Base-by-base conservation (phyloP, 2,888 invertebrate genomes). In the Euspilapteryx auroguttella region DNA sequence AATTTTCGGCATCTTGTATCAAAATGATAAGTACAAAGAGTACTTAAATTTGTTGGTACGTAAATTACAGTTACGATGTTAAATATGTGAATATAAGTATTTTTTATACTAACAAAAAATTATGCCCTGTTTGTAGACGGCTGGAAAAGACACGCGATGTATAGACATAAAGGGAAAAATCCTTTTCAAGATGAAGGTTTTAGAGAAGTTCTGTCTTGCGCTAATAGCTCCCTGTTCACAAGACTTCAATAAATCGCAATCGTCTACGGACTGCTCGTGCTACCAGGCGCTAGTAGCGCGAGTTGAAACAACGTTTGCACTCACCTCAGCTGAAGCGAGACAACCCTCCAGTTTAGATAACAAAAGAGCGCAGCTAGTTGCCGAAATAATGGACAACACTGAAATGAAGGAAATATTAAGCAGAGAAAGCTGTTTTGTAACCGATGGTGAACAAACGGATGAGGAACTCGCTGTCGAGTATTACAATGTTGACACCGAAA, bases 151-250 rank as follows among this genome's bases (percentile, higher is more conserved):
- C 31, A 62, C 45, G 14, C 51, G 59, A 7, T 44, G 50, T 30
- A 47, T 71, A 24, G 65, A 71, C 30, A 59, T 69, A 32, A 69
- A 56, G 43, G 71, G 63, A 11, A 73, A 61, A 50, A 75, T 75
- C 36, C 42, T 73, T 12, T 68, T 49, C 28, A 73, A 73, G 45
- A 39, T 75, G 10, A 73, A 69, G 40, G 53, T 75, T 10, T 45
- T 75, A 22, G 75, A 75, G 47, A 71, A 63, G 34, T 75, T 75
- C 39, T 49, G 58, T 30, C 38, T 51, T n/a, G 75, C 73, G 5
- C 36, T 75, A 21, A 53, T 73, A 37, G 55, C 68, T 12, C 73
- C 75, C 9, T 73, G 73, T 37, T 52, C 58, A 1, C 55, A 55
- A 45, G 51, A 59, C 2, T 41, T 43, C 21, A 32, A 27, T 8